Base-by-base conservation (phyloP, 2,797 vertebrate genomes). In the Erpetoichthys calabaricus region DNA sequence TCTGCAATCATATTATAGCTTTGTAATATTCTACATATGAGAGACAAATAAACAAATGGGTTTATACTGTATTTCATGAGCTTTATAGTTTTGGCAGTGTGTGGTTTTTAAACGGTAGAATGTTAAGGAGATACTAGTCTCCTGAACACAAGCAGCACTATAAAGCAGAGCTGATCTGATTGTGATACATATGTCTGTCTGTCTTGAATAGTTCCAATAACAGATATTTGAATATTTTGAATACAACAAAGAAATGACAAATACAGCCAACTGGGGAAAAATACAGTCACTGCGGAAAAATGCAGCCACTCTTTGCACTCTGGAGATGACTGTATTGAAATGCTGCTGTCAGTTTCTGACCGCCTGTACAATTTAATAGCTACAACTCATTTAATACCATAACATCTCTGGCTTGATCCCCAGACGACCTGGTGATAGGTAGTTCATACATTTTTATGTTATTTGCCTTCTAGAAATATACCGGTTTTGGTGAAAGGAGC, bases 231-330 rank as follows among this genome's bases (percentile, higher is more conserved):
- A 67, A 62, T 68, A 65, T 64, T 65, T 61, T 52, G 64, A 64
- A 65, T 58, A 51, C 57, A 59, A 69, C 62, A 68, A 67, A 65
- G 62, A 73, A 70, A 65, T 65, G 67, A 73, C 68, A 68, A 70
- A 69, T 63, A 64, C 62, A 55, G 62, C 62, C 61, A 61, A 62
- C 65, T 61, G 63, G 52, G 66, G 68, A 52, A 45, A 9, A 45
- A n/a, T n/a, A 44, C 57, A 9, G n/a, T 47, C 47, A 49, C 47
- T 8, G 9, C n/a, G n/a, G n/a, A n/a, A n/a, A n/a, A n/a, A n/a
- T n/a, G n/a, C n/a, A 53, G 42, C 44, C 8, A 45, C 54, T 59
- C 8, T 45, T 45, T 50, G 45, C 50, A 59, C 44, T n/a, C n/a
- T n/a, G n/a, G n/a, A n/a, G n/a, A n/a, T n/a, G n/a, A n/a, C n/a